phyloP scores from a whole-genome alignment of 2,113 vertebrate genomes.

The Clupea harengus region DNA sequence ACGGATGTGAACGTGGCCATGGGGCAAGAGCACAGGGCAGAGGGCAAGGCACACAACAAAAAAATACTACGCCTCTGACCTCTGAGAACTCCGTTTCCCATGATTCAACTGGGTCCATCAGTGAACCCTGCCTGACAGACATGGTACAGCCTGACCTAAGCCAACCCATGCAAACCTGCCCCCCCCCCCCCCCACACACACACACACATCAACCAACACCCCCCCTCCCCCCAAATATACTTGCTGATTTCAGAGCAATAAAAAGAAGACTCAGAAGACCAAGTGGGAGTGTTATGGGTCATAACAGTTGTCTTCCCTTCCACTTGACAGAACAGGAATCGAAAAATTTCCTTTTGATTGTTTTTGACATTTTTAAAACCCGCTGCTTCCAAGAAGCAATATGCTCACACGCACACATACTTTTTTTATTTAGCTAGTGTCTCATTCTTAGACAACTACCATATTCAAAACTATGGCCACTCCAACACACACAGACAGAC shows the following conservation, averaged over 20 bases:
- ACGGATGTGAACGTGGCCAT: slow-evolving; percentile 1
- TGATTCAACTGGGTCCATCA: slow-evolving; percentile 45
- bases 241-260: neutral
- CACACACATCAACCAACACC: neutral
- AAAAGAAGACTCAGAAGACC: neutral
- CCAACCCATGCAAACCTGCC: neutral
- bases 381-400: neutral
- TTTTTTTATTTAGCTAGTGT: neutral
- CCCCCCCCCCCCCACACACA: neutral
- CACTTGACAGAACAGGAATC: neutral
- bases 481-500: neutral
- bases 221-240: neutral
- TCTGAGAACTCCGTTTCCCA: slow-evolving; percentile 42
- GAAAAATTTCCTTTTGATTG: neutral
- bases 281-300: neutral
- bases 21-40: slow-evolving; percentile 26
- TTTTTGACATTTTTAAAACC: neutral
- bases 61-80: slow-evolving; percentile 34
- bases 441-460: neutral
- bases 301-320: neutral
- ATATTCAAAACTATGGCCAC: neutral
- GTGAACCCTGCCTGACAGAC: slow-evolving; percentile 41
- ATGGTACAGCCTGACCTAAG: no score
- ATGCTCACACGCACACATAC: neutral
- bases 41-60: neutral